Evolutionary conservation across 2,888 invertebrate species (phyloP), one percentile per base, ranked within the genome.

Genomic region (Entomobrya proxima): DNA sequence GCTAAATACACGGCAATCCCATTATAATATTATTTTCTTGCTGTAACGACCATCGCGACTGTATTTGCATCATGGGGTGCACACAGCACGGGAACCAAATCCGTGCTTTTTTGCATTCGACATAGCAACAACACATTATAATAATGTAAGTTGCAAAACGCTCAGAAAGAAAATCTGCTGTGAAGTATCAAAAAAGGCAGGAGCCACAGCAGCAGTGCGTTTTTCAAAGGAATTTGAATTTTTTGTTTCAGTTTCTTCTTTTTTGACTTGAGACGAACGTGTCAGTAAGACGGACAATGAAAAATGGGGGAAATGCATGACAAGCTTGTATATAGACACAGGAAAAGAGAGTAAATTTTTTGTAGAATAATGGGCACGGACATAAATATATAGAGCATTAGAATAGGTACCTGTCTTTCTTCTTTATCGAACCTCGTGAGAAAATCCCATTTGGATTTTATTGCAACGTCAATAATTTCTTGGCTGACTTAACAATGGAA

Each of bases 361-460:
- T 37, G n/a, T 7, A 55, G 18, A 55, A 55, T 18, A 21, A 21
- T 18, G 18, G 1, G 21, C n/a, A 21, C 2, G 21, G 55, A 27
- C 9, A 30, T 6, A 50, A 24, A 21, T 50, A 11, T 72, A 27
- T 15, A 61, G 30, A 44, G 15, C 7, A 55, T n/a, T n/a, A 27
- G 64, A 64, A 30, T 78, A 64, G 35, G 18, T n/a, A n/a, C n/a
- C n/a, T n/a, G n/a, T n/a, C 64, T 47, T 67, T 67, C 47, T 44
- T 78, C 30, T 30, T 44, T 67, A 74, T 74, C 74, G 81, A 81
- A 81, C 74, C 27, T 61, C 61, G 74, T 81, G 81, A 81, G 81
- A 81, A 81, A 58, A 30, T 64, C 64, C 24, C 67, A 79, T 79
- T 78, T n/a, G n/a, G 50, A 50, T 52, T 74, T 52, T 47, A 47